These are phyloP conservation scores for Chanos chanos DNA, from an alignment of 2,797 vertebrate species.

Conservation along the genomic window DNA sequence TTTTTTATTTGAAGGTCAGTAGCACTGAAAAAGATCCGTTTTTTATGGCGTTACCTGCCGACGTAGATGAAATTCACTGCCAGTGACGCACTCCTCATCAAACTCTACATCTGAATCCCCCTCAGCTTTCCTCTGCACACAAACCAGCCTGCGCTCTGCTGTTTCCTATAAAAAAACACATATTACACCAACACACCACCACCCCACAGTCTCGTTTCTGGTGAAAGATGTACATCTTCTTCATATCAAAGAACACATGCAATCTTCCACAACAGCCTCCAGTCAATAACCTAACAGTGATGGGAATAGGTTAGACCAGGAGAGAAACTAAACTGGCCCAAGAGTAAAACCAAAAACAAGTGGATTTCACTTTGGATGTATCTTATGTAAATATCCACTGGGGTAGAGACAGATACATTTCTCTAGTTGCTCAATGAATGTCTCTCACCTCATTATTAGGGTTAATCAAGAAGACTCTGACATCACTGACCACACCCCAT, in stretches of 20 bases:
- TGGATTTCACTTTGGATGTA: too few species aligned
- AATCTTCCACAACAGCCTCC: too few species aligned
- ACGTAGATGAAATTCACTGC: conserved; percentile 56
- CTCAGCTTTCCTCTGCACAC: conserved; percentile 51
- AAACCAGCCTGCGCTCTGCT: conserved; percentile 65
- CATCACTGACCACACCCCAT: conserved; percentile 66
- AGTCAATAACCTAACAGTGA: too few species aligned
- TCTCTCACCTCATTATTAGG: conserved; percentile 66
- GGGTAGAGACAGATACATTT: too few species aligned
- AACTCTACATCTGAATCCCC: conserved; percentile 63
- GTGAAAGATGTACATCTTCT: too few species aligned
- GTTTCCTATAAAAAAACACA: conserved; percentile 61
- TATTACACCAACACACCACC: background rate
- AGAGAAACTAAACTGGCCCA: background rate
- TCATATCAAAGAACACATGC: too few species aligned
- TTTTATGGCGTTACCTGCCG: conserved; percentile 59
- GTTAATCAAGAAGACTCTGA: conserved; percentile 71
- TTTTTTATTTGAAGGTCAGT: background rate
- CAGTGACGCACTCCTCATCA: conserved; percentile 62
- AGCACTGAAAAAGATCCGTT: background rate
- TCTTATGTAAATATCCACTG: too few species aligned
- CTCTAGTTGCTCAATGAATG: background rate
- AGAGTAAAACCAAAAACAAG: background rate
- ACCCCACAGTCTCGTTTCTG: background rate
- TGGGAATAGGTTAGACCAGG: too few species aligned